These are phyloP conservation scores for Metacarcinus magister DNA, from an alignment of 2,888 invertebrate genomes.

Conservation along the genomic window DNA sequence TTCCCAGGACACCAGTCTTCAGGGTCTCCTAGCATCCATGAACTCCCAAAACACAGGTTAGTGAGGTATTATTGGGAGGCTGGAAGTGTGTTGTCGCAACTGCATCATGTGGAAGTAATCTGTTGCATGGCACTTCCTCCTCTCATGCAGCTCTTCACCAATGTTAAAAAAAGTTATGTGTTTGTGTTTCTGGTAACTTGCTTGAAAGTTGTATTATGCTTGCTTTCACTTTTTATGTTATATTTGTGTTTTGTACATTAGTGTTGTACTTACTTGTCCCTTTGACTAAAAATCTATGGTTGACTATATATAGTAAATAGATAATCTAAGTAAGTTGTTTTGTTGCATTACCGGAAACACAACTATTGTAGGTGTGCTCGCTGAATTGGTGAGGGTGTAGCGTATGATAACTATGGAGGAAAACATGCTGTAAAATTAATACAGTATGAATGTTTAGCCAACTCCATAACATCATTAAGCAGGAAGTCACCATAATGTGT, in stretches of 20 bases:
- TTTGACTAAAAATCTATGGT: not conserved
- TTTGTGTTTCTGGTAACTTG: conserved; percentile 29
- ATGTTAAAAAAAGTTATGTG: not conserved
- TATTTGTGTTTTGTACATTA: not conserved
- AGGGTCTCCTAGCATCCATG: conserved; percentile 79
- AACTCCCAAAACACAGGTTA: conserved; percentile 80
- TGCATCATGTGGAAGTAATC: not conserved
- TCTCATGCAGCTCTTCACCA: not conserved
- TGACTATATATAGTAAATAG: not conserved
- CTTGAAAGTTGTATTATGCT: not conserved
- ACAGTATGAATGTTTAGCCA: not conserved
- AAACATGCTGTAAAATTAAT: not conserved
- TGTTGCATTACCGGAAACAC: not conserved
- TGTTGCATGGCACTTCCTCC: not conserved
- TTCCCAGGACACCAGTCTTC: conserved; percentile 77
- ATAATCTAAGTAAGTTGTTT: not conserved
- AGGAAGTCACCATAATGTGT: not conserved
- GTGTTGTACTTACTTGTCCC: not conserved
- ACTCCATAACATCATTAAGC: not conserved
- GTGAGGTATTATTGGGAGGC: not conserved
- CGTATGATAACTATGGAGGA: not conserved
- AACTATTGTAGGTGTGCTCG: not conserved
- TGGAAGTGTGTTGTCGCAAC: conserved; percentile 22
- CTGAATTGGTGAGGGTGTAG: not conserved
- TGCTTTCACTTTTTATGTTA: not conserved